phyloP scores from a whole-genome alignment of 2,888 invertebrate genomes.

The Pyrrhia umbra region DNA sequence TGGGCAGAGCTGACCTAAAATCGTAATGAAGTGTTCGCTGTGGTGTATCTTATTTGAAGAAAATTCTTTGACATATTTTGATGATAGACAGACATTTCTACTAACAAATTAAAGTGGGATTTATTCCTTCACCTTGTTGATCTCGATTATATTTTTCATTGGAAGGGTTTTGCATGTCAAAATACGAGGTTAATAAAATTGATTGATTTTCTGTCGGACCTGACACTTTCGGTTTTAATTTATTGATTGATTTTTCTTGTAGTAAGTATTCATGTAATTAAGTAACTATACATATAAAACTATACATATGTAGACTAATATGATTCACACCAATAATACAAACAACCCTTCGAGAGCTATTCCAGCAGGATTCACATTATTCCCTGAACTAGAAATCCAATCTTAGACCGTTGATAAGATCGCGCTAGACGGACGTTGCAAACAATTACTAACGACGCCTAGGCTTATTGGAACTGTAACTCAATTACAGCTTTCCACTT shows the following conservation, averaged over 20 bases:
- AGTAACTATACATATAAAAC: neutral
- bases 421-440: constrained; percentile 28
- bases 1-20: constrained; percentile 32
- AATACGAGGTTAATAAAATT: no score
- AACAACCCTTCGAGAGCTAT: constrained; percentile 4
- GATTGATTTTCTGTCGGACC: no score
- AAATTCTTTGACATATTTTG: constrained; percentile 35
- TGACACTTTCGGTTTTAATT: no score
- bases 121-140: constrained; percentile 19
- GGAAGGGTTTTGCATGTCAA: no score
- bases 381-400: constrained; percentile 49
- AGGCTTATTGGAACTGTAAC: constrained; percentile 45
- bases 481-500: constrained; percentile 28
- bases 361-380: constrained; percentile 21
- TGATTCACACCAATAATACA: neutral
- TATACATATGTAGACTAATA: neutral
- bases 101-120: constrained; percentile 8
- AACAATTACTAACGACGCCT: constrained; percentile 42
- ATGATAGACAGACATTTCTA: constrained; percentile 1
- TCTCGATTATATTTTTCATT: constrained; percentile 4
- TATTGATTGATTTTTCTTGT: no score
- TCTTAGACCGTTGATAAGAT: constrained; percentile 44
- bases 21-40: constrained; percentile 25
- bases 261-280: no score
- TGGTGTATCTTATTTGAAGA: constrained; percentile 15